Percentiles rank a stretch among this genome's conserved stretches.
phyloP scores from a whole-genome alignment of 2,113 vertebrate genomes.

The Copsychus sechellarum region DNA sequence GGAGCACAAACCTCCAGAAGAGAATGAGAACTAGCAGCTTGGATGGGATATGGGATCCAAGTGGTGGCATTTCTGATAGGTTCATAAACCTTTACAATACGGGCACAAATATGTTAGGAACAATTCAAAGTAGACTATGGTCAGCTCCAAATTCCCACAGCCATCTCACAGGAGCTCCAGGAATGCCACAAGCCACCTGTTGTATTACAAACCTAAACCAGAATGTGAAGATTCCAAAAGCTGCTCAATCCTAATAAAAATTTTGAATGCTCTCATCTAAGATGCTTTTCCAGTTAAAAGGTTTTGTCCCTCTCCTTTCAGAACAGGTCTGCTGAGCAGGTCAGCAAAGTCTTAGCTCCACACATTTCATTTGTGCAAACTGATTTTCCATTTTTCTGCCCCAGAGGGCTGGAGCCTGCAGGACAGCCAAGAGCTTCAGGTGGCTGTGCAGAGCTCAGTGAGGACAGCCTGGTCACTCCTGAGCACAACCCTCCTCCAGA shows the following conservation, averaged over 20 bases:
- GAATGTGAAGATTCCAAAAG: neutral
- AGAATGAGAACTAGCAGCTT: neutral
- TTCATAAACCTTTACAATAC: neutral
- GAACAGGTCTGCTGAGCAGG: neutral
- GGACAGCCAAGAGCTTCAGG: neutral
- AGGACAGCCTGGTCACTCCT: neutral
- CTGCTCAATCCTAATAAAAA: neutral
- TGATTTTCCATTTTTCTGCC: neutral
- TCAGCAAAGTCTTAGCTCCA: neutral
- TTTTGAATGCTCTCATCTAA: neutral
- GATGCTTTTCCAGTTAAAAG: neutral
- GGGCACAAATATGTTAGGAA: neutral
- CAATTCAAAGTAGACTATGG: neutral
- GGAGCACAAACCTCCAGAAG: neutral
- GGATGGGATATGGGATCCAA: neutral
- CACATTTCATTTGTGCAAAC: neutral
- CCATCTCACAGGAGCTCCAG: neutral
- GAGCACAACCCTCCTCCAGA: neutral
- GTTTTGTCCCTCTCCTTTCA: rapidly evolving
- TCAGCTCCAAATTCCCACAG: neutral
- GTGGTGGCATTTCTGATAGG: neutral
- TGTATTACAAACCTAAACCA: neutral
- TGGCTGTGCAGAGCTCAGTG: rapidly evolving
- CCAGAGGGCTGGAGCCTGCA: neutral
- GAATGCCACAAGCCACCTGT: neutral